Evolutionary conservation across 2,113 vertebrate species (phyloP).

Genomic region (Odontesthes bonariensis): DNA sequence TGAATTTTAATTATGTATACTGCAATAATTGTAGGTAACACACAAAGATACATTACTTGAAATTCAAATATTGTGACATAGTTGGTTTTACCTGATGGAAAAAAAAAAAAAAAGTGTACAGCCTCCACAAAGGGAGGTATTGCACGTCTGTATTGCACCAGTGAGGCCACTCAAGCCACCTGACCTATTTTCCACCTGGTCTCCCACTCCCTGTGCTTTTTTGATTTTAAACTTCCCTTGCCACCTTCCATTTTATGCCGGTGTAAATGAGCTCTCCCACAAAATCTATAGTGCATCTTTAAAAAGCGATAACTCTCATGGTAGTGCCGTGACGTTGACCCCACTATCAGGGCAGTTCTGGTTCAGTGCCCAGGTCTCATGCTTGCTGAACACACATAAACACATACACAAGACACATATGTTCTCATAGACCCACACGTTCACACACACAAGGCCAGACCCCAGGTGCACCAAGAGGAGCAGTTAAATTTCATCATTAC

Average conservation of each 20-base stretch:
- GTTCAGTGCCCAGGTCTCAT: slow-evolving; percentile 79
- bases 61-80: slow-evolving; percentile 28
- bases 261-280: slow-evolving; percentile 84
- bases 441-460: slow-evolving; percentile 70
- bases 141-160: slow-evolving; percentile 59
- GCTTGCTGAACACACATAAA: slow-evolving; percentile 61
- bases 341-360: slow-evolving; percentile 78
- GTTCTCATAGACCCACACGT: slow-evolving; percentile 49
- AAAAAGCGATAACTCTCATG: slow-evolving; percentile 85
- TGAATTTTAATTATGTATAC: slow-evolving; percentile 69
- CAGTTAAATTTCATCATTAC: slow-evolving; percentile 90
- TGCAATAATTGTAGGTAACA: slow-evolving; percentile 30
- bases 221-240: slow-evolving; percentile 81
- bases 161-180: slow-evolving; percentile 63
- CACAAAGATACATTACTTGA: slow-evolving; percentile 36
- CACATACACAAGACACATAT: slow-evolving; percentile 40
- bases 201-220: slow-evolving; percentile 67
- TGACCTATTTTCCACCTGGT: slow-evolving; percentile 62
- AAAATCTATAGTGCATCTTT: slow-evolving; percentile 87
- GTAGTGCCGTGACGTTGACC: slow-evolving; percentile 82
- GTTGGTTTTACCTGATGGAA: slow-evolving; percentile 26
- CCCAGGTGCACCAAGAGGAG: slow-evolving; percentile 84
- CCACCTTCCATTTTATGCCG: slow-evolving; percentile 80
- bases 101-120: slow-evolving; percentile 29
- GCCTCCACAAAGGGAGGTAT: slow-evolving; percentile 38